Evolutionary conservation across 1,140 invertebrate species (phyloP), one percentile per base, ranked within the genome.

Genomic region (Nymphalis io): DNA sequence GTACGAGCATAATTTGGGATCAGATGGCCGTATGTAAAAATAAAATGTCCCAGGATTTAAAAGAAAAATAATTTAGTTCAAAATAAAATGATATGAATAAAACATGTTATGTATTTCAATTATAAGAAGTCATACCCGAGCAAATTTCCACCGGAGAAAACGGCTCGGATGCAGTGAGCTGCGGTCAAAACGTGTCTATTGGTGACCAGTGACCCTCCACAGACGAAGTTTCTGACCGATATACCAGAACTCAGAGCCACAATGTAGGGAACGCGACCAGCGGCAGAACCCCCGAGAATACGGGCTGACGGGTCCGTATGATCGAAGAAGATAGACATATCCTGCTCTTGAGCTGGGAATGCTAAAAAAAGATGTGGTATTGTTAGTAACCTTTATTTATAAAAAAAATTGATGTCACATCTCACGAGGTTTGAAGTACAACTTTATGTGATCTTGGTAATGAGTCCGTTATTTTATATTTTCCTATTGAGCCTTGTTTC

Each of bases 141-240:
- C 11, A 55, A 27, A n/a, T 23, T 8, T 15, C 16, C 51, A 4
- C 21, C 21, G 15, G 16, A 8, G 13, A 55, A 3, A 3, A 78
- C 73, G 18, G 77, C 70, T n/a, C 63, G 4, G 3, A 87, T 80
- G 38, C 88, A 90, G 40, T 90, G 88, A 8, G 86, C 88, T 0
- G 86, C 88, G 0, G 87, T 90, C 6, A 90, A 64, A 0, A 88
- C 61, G 18, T 76, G 78, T 4, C 81, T 63, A 12, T 48, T 63
- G 15, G 73, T 71, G 15, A 90, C 46, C 3, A 90, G 33, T 2
- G 86, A 85, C 2, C 75, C 87, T 11, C 87, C 87, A 62, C 88
- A 90, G 10, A 83, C 0, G 63, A 84, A 85, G 27, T 23, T 76
- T 2, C 82, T 70, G 13, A 81, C 0, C 0, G 78, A 0, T 0